phyloP scores from a whole-genome alignment of 2,797 vertebrate species.

The Sparus aurata region DNA sequence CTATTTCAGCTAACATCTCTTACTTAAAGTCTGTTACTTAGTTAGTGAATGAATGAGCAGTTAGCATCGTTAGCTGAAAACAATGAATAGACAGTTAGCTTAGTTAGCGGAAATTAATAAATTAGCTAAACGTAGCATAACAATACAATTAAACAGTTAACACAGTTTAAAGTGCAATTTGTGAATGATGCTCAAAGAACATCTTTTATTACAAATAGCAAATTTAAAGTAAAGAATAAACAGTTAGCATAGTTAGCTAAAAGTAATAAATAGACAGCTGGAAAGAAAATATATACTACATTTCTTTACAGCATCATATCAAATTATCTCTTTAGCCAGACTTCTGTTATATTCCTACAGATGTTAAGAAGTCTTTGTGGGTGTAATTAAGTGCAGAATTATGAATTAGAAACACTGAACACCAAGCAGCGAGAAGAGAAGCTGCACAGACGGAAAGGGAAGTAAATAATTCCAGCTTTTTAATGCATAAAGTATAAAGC shows the following conservation, averaged over 20 bases:
- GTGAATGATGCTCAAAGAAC: too few species aligned
- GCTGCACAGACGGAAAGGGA: conserved; percentile 2
- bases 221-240: not conserved
- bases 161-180: too few species aligned
- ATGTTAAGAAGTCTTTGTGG: not conserved
- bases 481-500: not conserved
- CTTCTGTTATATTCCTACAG: not conserved
- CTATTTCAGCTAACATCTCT: too few species aligned
- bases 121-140: too few species aligned
- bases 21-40: too few species aligned
- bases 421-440: not conserved
- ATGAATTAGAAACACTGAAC: not conserved
- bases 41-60: too few species aligned
- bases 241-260: not conserved
- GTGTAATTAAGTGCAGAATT: not conserved
- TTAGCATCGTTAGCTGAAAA: too few species aligned
- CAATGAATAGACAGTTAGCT: too few species aligned
- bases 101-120: too few species aligned
- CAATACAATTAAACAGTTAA: too few species aligned
- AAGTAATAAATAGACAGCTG: not conserved
- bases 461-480: not conserved
- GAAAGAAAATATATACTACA: not conserved
- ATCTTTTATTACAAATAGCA: not conserved
- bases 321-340: not conserved
- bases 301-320: not conserved